Base-by-base conservation (phyloP, 2,888 invertebrate genomes). In the Dolichomitus sp. region DNA sequence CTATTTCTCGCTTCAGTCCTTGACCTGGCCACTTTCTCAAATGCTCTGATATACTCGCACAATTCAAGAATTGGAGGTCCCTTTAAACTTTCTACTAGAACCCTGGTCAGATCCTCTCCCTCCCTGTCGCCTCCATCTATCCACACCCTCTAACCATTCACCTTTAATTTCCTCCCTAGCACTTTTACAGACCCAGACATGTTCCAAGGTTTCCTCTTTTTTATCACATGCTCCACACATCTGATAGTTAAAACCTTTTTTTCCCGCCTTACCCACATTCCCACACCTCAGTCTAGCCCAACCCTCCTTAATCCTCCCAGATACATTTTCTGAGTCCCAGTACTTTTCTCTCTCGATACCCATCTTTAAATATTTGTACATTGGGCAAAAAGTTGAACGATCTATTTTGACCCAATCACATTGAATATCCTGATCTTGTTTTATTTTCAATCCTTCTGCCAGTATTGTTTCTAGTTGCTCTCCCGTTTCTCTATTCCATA, bases 231-330 rank as follows among this genome's bases (percentile, higher is more conserved):
- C n/a, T n/a, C n/a, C n/a, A n/a, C n/a, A 50, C 6, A 17, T 17
- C n/a, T n/a, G n/a, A 11, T 42, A 54, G n/a, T 0, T n/a, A 19
- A 78, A 78, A 40, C 30, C 68, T 57, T 76, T 79, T 7, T 72
- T 72, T 17, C 63, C 57, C 14, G 17, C 40, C 76, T n/a, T n/a
- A n/a, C n/a, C n/a, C n/a, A n/a, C n/a, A n/a, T n/a, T n/a, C n/a
- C n/a, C n/a, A n/a, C n/a, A 76, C 14, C 76, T 68, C 12, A 50
- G 27, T n/a, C 75, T 75, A 2, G 66, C 66, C 75, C 75, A 65
- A 7, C 11, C 19, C 12, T 27, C 63, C 50, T 75, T 65, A 3
- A 6, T 37, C 14, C 1, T 5, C 4, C 27, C 70, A 1, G 4
- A 40, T 4, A 30, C 14, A 7, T 61, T 11, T 63, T 23, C 14